Evolutionary conservation across 2,888 invertebrate genomes (phyloP), one percentile per base, ranked within the genome.

Genomic region (Latrodectus elegans): DNA sequence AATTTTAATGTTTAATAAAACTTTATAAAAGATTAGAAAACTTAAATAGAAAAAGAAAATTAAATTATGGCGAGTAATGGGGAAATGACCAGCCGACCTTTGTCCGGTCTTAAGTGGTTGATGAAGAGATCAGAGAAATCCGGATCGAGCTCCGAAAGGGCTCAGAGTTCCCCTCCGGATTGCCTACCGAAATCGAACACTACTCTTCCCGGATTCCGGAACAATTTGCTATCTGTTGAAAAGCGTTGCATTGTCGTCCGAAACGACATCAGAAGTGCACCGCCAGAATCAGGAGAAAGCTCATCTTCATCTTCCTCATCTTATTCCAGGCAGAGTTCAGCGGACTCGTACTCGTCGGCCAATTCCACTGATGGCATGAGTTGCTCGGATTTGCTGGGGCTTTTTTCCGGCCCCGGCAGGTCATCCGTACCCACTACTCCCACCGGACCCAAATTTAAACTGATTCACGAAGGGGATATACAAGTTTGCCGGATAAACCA

Each of bases 401-500:
- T 76, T 38, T 22, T 60, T 51, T n/a, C 53, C 6, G 68, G 67
- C 53, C 71, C 76, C 8, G 79, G 82, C 51, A 78, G 84, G 52
- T 81, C 81, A 53, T 85, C 89, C n/a, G 70, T 88, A 51, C 89
- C 90, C 9, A 88, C 76, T 60, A 81, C 81, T 88, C 89, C 90
- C 2, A 82, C 85, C 15, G 92, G 92, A 53, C 92, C 92, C 68
- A 92, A 92, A 89, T 93, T 95, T 92, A 95, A 95, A 92, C 93
- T 96, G 70, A 94, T 95, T 74, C 93, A 94, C 17, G 95, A 96
- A 90, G 95, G 95, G 2, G 94, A 95, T 89, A 94, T 95, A 65
- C 94, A 95, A 91, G 94, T 96, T 88, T 96, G 96, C 93, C 94
- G 95, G 91, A 93, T 96, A 90, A 95, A 95, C 91, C 96, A 96